A percentile compares a stretch with the other conserved stretches of the same genome.
phyloP scores from a whole-genome alignment of 2,797 vertebrate genomes.

The Poeciliopsis paucimaculata region DNA sequence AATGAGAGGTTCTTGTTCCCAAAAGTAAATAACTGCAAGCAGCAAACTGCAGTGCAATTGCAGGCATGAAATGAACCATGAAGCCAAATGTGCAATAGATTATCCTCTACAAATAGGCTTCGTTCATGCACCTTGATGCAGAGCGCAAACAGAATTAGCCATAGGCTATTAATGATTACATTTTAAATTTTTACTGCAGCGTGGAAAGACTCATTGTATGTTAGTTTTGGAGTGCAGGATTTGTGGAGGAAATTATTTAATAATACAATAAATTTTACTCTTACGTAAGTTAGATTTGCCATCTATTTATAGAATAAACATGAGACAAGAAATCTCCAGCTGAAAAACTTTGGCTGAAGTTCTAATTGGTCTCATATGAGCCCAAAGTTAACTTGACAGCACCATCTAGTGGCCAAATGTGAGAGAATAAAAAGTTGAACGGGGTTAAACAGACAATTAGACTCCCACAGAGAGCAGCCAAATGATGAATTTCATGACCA shows the following conservation, averaged over 20 bases:
- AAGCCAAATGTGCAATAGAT: constrained; percentile 23
- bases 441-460: not conserved
- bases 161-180: not conserved
- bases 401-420: constrained; percentile 53
- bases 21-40: constrained; percentile 31
- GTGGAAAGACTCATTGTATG: not conserved
- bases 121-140: not conserved
- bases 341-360: not conserved
- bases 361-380: not conserved
- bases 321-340: not conserved
- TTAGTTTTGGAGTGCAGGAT: not conserved
- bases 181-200: not conserved
- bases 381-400: constrained; percentile 12
- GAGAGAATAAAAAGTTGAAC: not conserved
- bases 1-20: constrained; percentile 35
- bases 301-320: not conserved
- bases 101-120: constrained; percentile 10
- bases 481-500: not conserved
- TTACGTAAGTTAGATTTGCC: not conserved
- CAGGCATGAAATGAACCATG: constrained; percentile 40
- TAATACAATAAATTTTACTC: not conserved
- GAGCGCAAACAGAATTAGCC: not conserved
- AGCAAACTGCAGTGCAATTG: constrained; percentile 33
- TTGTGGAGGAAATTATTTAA: not conserved
- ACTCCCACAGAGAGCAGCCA: not conserved